Percentiles rank a stretch among this genome's conserved stretches.
These are phyloP conservation scores for Spisula subtruncata DNA, from an alignment of 2,888 invertebrate genomes.

Conservation along the genomic window DNA sequence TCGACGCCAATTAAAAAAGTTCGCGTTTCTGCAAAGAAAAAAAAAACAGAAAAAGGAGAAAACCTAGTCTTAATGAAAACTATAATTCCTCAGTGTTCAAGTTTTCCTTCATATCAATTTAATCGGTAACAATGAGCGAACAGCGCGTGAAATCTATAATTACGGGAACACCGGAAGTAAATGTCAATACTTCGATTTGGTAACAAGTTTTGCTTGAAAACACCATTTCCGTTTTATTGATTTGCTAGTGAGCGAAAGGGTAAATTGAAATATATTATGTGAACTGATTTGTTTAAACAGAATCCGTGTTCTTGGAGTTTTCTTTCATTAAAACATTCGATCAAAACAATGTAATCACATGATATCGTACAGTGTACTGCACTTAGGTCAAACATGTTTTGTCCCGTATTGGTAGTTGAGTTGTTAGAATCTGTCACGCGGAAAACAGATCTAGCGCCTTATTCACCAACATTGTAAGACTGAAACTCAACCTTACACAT, in stretches of 20 bases:
- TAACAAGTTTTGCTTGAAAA: slow-evolving; percentile 38
- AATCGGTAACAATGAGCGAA: slow-evolving; percentile 9
- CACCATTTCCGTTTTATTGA: slow-evolving; percentile 37
- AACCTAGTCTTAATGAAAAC: background rate
- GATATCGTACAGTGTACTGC: background rate
- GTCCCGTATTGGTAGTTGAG: too few relatives aligned
- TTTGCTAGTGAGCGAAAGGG: background rate
- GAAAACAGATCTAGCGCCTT: too few relatives aligned
- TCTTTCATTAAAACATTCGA: background rate
- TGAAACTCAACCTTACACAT: too few relatives aligned
- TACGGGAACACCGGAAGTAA: slow-evolving; percentile 31
- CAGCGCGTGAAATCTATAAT: slow-evolving; percentile 56
- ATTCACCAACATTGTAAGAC: too few relatives aligned
- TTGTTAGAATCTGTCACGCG: too few relatives aligned
- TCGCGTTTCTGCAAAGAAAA: background rate
- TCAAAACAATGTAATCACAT: background rate
- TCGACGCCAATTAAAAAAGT: background rate
- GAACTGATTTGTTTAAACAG: slow-evolving; percentile 7
- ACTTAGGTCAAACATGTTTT: background rate
- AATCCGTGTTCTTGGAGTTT: background rate
- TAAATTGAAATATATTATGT: background rate
- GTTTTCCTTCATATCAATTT: background rate
- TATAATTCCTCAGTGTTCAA: background rate
- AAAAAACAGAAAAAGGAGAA: too few relatives aligned
- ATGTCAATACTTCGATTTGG: slow-evolving; percentile 38